These are phyloP conservation scores for Gallinago stenura DNA, from an alignment of 2,797 vertebrate species.

Conservation along the genomic window DNA sequence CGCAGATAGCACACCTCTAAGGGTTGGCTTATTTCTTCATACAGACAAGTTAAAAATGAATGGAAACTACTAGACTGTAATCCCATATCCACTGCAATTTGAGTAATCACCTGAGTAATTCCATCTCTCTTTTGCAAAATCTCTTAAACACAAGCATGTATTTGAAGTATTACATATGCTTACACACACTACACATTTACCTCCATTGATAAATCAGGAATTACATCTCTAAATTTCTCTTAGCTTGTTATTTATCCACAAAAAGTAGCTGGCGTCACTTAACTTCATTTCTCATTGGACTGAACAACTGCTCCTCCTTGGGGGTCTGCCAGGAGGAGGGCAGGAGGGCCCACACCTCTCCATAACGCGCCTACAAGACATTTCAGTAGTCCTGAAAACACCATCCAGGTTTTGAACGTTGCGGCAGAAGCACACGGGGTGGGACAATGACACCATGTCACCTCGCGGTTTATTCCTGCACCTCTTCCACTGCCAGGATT, in stretches of 20 bases:
- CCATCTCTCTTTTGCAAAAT: neutral
- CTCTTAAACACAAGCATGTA: neutral
- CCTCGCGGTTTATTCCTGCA: neutral
- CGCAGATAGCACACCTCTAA: neutral
- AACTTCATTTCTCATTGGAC: neutral
- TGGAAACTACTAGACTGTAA: neutral
- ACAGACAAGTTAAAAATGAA: neutral
- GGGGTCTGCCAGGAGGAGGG: neutral
- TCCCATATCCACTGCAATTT: neutral
- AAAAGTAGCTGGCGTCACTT: neutral
- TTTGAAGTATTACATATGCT: neutral
- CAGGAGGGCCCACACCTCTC: neutral
- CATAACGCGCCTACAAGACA: neutral
- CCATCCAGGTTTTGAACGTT: neutral
- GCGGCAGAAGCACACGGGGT: neutral
- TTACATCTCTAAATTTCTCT: neutral
- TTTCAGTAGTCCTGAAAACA: neutral
- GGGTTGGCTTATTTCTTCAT: neutral
- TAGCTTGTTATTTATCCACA: neutral
- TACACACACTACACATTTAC: neutral
- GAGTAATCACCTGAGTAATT: neutral
- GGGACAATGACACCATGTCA: neutral
- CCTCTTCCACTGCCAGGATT: neutral
- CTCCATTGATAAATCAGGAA: neutral
- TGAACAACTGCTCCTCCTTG: neutral